phyloP scores from a whole-genome alignment of 2,113 vertebrate genomes.

The Pteropus alecto region DNA sequence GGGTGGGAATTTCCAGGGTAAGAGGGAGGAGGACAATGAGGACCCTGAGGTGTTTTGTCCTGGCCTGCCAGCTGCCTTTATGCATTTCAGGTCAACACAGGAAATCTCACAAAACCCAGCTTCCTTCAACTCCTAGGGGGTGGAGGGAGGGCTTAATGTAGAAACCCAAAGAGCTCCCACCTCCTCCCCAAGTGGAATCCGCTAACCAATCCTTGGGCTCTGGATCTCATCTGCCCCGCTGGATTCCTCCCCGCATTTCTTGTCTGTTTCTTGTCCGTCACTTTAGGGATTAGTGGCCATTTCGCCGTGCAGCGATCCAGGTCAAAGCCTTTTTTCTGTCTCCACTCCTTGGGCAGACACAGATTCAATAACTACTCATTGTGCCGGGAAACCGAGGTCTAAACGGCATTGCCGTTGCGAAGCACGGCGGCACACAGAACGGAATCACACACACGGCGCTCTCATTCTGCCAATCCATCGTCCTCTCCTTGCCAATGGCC shows the following conservation, averaged over 20 bases:
- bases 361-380: not conserved
- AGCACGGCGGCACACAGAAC: not conserved
- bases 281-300: not conserved
- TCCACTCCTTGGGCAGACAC: not conserved
- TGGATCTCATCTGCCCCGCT: not conserved
- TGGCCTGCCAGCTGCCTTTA: not conserved
- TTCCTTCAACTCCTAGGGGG: not conserved
- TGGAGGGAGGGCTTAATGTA: not conserved
- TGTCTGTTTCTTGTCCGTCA: not conserved
- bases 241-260: not conserved
- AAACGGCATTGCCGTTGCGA: not conserved
- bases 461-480: not conserved
- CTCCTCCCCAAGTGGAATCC: not conserved
- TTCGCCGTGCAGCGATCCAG: not conserved
- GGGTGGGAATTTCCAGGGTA: not conserved
- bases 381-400: not conserved
- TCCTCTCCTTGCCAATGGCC: not conserved
- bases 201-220: not conserved
- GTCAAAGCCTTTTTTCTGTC: not conserved
- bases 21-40: not conserved
- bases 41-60: not conserved
- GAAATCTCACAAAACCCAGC: not conserved
- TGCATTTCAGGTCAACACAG: not conserved
- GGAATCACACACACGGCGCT: not conserved
- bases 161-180: too few relatives aligned